These are phyloP conservation scores for Chauna torquata DNA, from an alignment of 2,113 vertebrate species.

Conservation along the genomic window DNA sequence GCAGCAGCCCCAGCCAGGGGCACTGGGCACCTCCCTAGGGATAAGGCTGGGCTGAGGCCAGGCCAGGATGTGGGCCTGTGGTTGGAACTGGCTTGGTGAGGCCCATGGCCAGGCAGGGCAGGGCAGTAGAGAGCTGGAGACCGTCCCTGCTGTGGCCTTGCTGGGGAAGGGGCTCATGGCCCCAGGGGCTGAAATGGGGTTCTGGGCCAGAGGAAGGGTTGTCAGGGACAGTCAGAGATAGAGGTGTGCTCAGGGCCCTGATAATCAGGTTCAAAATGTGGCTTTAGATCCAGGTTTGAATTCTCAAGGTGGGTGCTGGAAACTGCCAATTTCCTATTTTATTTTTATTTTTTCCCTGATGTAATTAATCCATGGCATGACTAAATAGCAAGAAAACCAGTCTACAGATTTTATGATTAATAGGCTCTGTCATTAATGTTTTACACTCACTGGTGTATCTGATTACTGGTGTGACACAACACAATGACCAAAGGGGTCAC, in stretches of 20 bases:
- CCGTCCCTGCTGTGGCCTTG: fast-evolving
- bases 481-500: background rate
- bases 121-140: background rate
- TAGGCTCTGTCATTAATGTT: background rate
- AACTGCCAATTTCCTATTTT: background rate
- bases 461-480: background rate
- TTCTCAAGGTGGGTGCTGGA: background rate
- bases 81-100: fast-evolving
- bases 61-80: fast-evolving
- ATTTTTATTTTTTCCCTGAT: background rate
- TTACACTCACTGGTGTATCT: background rate
- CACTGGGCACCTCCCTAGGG: background rate
- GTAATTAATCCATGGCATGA: background rate
- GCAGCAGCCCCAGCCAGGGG: background rate
- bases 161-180: background rate
- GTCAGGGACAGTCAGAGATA: background rate
- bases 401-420: background rate
- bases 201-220: background rate
- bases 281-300: background rate
- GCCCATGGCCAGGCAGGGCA: background rate
- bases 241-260: background rate
- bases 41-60: background rate
- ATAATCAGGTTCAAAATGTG: background rate
- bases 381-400: background rate
- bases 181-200: background rate